A percentile compares a stretch with the other conserved stretches of the same genome.
phyloP scores from a whole-genome alignment of 1,140 invertebrate genomes.

The Tenebrio molitor region DNA sequence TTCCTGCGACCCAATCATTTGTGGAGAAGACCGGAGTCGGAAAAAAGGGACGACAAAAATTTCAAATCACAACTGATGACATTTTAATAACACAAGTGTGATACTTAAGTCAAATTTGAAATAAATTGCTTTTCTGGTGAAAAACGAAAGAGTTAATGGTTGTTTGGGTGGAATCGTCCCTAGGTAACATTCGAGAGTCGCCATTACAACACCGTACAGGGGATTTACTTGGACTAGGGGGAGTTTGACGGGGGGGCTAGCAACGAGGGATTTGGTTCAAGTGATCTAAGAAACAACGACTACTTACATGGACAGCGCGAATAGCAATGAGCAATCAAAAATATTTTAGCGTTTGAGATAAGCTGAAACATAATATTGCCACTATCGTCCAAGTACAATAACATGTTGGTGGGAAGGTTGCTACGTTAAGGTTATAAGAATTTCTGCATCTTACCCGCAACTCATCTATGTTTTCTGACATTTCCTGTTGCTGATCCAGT shows the following conservation, averaged over 20 bases:
- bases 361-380: constrained; percentile 21
- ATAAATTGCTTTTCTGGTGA: neutral
- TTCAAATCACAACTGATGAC: constrained; percentile 24
- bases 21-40: no score
- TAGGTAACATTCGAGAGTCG: neutral
- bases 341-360: neutral
- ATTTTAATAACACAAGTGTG: neutral
- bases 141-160: constrained; percentile 24
- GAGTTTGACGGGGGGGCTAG: neutral
- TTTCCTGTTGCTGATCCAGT: constrained; percentile 57
- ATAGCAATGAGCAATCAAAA: constrained; percentile 11
- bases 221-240: neutral
- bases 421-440: neutral
- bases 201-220: neutral
- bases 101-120: constrained; percentile 9
- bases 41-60: no score
- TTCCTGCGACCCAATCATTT: no score
- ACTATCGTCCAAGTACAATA: constrained; percentile 5
- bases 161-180: neutral
- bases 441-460: constrained; percentile 61
- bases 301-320: constrained; percentile 7
- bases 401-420: neutral
- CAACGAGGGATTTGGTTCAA: neutral
- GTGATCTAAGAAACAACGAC: constrained; percentile 1
- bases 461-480: constrained; percentile 65